A percentile compares a stretch with the other conserved stretches of the same genome.
Conservation (phyloP, 2,113 vertebrate genomes). For the Barnardius zonarius region DNA sequence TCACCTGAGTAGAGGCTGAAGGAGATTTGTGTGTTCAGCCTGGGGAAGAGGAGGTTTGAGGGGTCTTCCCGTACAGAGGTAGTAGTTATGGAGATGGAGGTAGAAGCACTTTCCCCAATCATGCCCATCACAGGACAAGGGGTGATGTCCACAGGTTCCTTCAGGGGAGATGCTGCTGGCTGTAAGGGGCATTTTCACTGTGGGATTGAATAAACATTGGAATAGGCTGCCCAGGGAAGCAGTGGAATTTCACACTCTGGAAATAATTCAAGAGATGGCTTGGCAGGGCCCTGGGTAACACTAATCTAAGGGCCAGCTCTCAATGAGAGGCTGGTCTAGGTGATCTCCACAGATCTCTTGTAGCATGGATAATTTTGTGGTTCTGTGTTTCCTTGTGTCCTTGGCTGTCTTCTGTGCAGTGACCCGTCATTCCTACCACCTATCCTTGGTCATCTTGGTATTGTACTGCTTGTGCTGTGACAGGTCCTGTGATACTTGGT, state of each 20-base stretch:
- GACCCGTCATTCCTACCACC: neutral
- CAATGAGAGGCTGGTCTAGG: neutral
- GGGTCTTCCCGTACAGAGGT: neutral
- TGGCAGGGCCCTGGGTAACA: neutral
- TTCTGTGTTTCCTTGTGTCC: neutral
- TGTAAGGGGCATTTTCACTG: neutral
- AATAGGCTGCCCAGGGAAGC: neutral
- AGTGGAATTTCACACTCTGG: neutral
- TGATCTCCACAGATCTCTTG: neutral
- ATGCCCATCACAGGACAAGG: neutral
- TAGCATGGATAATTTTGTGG: neutral
- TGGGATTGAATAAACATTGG: fast-evolving
- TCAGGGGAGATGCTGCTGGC: neutral
- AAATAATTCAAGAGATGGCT: neutral
- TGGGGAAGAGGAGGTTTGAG: neutral
- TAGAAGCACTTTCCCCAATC: neutral
- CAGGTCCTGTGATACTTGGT: neutral
- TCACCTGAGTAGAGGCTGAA: neutral
- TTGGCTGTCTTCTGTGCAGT: neutral
- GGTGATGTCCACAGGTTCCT: neutral
- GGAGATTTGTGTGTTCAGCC: neutral
- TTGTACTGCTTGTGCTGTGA: neutral
- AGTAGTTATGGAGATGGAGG: neutral
- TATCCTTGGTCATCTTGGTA: neutral
- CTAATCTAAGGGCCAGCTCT: neutral